Base-by-base conservation (phyloP, 2,888 invertebrate species). In the Rhaphigaster nebulosa region DNA sequence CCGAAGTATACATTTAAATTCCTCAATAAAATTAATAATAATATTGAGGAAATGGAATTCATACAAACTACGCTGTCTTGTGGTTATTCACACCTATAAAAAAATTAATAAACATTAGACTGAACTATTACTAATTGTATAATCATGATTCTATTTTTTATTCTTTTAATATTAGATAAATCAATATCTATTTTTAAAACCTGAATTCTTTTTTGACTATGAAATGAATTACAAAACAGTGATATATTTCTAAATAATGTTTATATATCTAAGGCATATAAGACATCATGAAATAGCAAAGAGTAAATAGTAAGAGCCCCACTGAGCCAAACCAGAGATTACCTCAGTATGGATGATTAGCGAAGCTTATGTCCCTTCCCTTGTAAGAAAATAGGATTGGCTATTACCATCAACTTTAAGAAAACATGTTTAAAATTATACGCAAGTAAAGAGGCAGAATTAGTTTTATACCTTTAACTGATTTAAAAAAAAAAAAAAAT, bases 11-110 rank as follows among this genome's bases (percentile, higher is more conserved):
- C 90, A 91, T 56, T 87, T 89, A 56, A 91, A 91, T 90, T 91
- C 91, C 80, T 91, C 90, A 80, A 90, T 34, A 90, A n/a, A 90
- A 29, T 38, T 76, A 90, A 52, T 52, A 80, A 29, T 52, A 38
- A 80, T 76, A 87, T 60, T 87, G 87, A 52, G 90, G 87, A 89
- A 65, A 90, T 84, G 89, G 91, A 89, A 88, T 88, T 91, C 50
- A 56, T 87, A 87, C 60, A 90, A 90, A 91, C 92, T 92, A 92
- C 91, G 92, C 92, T 91, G 92, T 91, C 92, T 92, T 92, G 92
- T 92, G 92, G 91, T 92, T 92, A 92, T 92, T 92, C 92, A 92
- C 92, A 92, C 92, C 92, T 92, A 92, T 90, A 92, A 92, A 92
- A 91, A 91, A 92, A 92, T 38, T 84, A 88, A 52, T 88, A 88